Conservation (phyloP, 2,888 invertebrate species). For the Agonum fuliginosum region DNA sequence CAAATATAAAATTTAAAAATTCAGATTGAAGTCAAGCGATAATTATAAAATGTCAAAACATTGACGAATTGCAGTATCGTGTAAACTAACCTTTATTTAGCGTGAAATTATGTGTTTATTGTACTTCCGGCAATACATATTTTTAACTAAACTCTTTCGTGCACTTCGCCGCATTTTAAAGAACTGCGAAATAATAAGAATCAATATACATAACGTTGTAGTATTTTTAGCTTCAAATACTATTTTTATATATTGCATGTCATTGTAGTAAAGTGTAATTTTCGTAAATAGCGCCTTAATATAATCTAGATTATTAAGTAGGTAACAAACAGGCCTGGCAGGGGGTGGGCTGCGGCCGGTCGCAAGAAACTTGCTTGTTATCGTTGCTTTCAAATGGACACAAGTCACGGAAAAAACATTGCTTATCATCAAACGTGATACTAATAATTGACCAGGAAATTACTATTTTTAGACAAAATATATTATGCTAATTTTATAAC, state of each 20-base stretch:
- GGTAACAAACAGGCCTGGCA: not conserved
- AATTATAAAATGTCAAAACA: not conserved
- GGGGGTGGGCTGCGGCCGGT: not conserved
- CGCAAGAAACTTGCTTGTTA: conserved; percentile 30
- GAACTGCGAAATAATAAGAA: not conserved
- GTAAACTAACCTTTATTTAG: not conserved
- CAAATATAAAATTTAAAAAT: not conserved
- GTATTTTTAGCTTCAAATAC: conserved; percentile 47
- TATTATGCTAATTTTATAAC: too few species aligned
- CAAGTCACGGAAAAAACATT: conserved; percentile 49
- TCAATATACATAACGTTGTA: conserved; percentile 2
- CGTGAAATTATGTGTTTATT: not conserved
- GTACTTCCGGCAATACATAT: not conserved
- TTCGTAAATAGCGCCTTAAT: conserved; percentile 51
- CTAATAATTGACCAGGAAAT: conserved; percentile 43
- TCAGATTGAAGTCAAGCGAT: not conserved
- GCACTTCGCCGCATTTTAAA: not conserved
- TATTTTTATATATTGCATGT: conserved; percentile 55
- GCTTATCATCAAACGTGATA: conserved; percentile 46
- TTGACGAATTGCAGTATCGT: not conserved
- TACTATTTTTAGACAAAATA: conserved; percentile 43
- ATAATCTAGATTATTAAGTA: conserved; percentile 24
- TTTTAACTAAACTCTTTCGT: not conserved
- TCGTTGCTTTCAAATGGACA: conserved; percentile 41
- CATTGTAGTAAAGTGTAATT: conserved; percentile 49